Conservation (phyloP, 1,140 invertebrate species). For the Proales similis region DNA sequence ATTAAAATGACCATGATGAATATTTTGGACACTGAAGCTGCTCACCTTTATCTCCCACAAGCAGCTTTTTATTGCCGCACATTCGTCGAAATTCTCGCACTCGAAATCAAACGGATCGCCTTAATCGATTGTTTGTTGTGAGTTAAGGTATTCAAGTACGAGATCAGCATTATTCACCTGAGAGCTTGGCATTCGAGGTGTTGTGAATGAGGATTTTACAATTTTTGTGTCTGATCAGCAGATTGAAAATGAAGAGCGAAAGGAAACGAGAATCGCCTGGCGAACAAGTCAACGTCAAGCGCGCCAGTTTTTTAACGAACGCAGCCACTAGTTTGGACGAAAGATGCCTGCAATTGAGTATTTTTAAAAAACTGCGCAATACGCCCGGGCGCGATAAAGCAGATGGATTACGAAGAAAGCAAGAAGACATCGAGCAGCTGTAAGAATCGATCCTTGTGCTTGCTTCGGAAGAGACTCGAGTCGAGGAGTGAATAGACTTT, state of each 20-base stretch:
- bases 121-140: not conserved
- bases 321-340: slow-evolving; percentile 82
- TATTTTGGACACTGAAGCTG: too few species aligned
- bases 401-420: slow-evolving; percentile 70
- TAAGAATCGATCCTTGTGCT: slow-evolving; percentile 74
- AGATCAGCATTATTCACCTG: not conserved
- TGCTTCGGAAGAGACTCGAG: slow-evolving; percentile 77
- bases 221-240: slow-evolving; percentile 75
- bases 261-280: slow-evolving; percentile 70
- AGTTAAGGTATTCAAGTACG: not conserved
- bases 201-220: slow-evolving; percentile 68
- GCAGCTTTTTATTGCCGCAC: slow-evolving; percentile 72
- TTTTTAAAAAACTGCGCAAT: slow-evolving; percentile 35
- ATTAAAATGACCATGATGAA: too few species aligned
- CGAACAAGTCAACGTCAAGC: slow-evolving; percentile 71
- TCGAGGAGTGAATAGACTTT: slow-evolving; percentile 86
- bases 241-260: slow-evolving; percentile 73
- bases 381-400: slow-evolving; percentile 1
- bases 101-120: slow-evolving; percentile 73
- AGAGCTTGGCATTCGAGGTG: slow-evolving; percentile 40
- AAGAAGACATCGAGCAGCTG: slow-evolving; percentile 81
- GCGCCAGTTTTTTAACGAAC: slow-evolving; percentile 77
- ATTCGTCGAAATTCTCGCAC: slow-evolving; percentile 68
- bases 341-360: slow-evolving; percentile 63
- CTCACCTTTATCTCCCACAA: slow-evolving; percentile 75